Conservation (phyloP, 2,797 vertebrate species). For the Pangasius djambal region DNA sequence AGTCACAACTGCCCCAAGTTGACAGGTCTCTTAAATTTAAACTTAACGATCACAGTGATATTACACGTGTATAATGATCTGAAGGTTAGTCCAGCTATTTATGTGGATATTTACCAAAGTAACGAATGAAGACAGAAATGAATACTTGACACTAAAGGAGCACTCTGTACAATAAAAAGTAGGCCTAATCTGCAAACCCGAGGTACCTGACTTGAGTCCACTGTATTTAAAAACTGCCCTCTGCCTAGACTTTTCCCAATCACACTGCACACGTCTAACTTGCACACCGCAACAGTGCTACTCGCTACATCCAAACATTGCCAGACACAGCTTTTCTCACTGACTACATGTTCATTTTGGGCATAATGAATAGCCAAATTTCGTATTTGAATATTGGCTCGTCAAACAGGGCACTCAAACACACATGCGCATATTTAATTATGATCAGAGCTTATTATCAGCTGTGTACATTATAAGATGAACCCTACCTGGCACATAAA, state of each 20-base stretch:
- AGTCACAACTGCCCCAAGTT: background rate
- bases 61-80: background rate
- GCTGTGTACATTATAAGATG: background rate
- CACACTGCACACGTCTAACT: background rate
- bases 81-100: background rate
- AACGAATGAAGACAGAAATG: background rate
- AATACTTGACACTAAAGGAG: background rate
- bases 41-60: background rate
- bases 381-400: background rate
- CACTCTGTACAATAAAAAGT: background rate
- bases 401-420: background rate
- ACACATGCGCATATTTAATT: background rate
- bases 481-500: constrained; percentile 87
- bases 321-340: background rate
- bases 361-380: background rate
- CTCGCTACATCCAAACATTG: background rate
- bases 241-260: background rate
- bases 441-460: background rate
- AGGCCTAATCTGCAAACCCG: background rate
- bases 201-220: background rate
- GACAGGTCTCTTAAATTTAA: background rate
- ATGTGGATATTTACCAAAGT: background rate
- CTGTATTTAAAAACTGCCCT: background rate
- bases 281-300: background rate
- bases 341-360: background rate